Evolutionary conservation across 2,797 vertebrate genomes (phyloP).

Genomic region (Hydrolagus colliei): DNA sequence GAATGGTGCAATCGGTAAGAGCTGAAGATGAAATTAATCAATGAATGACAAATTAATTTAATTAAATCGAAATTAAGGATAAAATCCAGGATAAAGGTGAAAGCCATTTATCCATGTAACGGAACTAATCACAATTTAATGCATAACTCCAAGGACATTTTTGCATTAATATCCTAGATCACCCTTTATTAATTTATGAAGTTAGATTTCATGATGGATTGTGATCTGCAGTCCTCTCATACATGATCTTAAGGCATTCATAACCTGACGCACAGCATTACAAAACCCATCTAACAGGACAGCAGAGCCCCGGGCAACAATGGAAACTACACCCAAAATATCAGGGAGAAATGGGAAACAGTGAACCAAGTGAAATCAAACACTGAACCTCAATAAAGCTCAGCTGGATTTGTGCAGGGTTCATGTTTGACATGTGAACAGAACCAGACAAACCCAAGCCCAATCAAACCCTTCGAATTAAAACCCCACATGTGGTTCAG

Average conservation of each 20-base stretch:
- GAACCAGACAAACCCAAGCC: no score
- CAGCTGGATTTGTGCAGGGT: no score
- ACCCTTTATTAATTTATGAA: slow-evolving; percentile 25
- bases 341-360: not conserved
- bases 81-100: slow-evolving; percentile 19
- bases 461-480: no score
- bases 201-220: slow-evolving; percentile 4
- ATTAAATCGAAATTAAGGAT: slow-evolving; percentile 31
- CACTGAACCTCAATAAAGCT: not conserved
- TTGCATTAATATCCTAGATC: not conserved
- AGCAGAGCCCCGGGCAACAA: not conserved
- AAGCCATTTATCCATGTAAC: slow-evolving; percentile 25
- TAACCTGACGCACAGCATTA: not conserved
- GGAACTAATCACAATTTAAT: slow-evolving; percentile 29
- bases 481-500: no score
- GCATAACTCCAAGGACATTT: slow-evolving; percentile 20
- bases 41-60: slow-evolving; percentile 28
- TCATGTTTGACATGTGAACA: not conserved
- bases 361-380: not conserved
- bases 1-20: slow-evolving; percentile 1
- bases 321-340: not conserved
- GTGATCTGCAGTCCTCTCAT: not conserved
- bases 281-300: not conserved
- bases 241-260: not conserved
- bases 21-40: slow-evolving; percentile 19